Base-by-base conservation (phyloP, 2,113 vertebrate species). In the Mellivora capensis region DNA sequence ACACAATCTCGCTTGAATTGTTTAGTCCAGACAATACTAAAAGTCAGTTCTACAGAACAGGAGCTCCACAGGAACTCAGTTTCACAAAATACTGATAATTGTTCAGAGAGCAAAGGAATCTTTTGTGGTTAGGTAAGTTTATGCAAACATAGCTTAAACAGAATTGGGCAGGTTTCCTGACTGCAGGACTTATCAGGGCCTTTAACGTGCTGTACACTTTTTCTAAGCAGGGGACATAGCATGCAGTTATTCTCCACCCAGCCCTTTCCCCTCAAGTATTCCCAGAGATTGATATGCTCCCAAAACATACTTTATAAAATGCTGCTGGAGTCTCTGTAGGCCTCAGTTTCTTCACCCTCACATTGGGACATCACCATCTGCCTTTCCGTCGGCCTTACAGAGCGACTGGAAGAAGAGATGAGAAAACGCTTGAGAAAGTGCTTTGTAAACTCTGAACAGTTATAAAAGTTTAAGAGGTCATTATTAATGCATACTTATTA, bases 401-500 rank as follows among this genome's bases (percentile, higher is more conserved):
- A 96, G 12, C 15, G 34, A n/a, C 29, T 61, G 62, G 67, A 54
- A 86, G 27, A 23, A 92, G 31, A 88, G 85, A 87, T 47, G 59
- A 81, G 54, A 80, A 96, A 94, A 95, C 14, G 54, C 54, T 86
- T 79, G 86, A 87, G 62, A 96, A 98, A 95, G 87, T 96, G 92
- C 92, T 97, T 94, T 94, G 97, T 94, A 96, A 98, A 97, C 92
- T 87, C 69, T 34, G 76, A 90, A 93, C 87, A 92, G 80, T 96
- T 93, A 95, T 96, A 87, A 98, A 98, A 97, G 96, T 98, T 97
- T 97, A 93, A 97, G 80, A 80, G 81, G 69, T 79, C 94, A 97
- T 97, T 97, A 96, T 83, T 96, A 97, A 97, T 98, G 94, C 84
- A 96, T 96, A 94, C 25, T 84, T 89, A 90, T 96, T 83, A 97